These are phyloP conservation scores for Enoplosus armatus DNA, from an alignment of 2,797 vertebrate genomes.

Conservation along the genomic window DNA sequence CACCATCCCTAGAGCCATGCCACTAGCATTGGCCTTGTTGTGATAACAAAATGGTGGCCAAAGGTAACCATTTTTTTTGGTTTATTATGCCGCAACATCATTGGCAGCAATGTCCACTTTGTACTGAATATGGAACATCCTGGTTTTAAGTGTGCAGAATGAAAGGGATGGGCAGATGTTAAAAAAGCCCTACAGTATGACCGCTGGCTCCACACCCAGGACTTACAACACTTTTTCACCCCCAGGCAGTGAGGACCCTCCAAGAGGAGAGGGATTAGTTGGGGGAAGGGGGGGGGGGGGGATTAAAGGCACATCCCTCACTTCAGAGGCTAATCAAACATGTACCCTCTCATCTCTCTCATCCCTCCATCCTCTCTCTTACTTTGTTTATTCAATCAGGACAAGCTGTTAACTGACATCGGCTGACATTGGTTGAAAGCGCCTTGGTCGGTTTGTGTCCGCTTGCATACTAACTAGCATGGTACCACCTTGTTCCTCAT, in stretches of 20 bases:
- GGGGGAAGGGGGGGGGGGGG: slow-evolving; percentile 61
- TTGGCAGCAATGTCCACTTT: neutral
- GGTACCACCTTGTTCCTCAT: slow-evolving; percentile 20
- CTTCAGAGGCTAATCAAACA: slow-evolving; percentile 82
- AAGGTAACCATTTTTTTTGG: neutral
- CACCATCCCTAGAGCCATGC: neutral
- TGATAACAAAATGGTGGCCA: neutral
- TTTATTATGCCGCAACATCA: neutral
- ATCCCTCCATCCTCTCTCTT: slow-evolving; percentile 51
- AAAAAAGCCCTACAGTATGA: slow-evolving; percentile 27
- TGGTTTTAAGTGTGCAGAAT: neutral
- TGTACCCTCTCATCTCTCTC: slow-evolving; percentile 64
- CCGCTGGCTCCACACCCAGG: slow-evolving; percentile 41
- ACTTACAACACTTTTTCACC: slow-evolving; percentile 47
- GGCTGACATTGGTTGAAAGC: slow-evolving; percentile 55
- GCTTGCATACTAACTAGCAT: slow-evolving; percentile 54
- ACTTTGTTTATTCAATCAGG: slow-evolving; percentile 66
- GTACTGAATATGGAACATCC: neutral
- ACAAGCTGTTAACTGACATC: slow-evolving; percentile 61
- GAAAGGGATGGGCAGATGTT: slow-evolving; percentile 14
- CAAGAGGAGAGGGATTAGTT: slow-evolving; percentile 74
- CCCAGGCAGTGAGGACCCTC: slow-evolving; percentile 68
- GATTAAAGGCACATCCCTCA: slow-evolving; percentile 73
- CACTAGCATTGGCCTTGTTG: too few species aligned
- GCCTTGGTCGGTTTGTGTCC: slow-evolving; percentile 29